Percentiles rank a stretch among this genome's conserved stretches.
phyloP scores from a whole-genome alignment of 2,113 vertebrate species.

The Verasper variegatus region DNA sequence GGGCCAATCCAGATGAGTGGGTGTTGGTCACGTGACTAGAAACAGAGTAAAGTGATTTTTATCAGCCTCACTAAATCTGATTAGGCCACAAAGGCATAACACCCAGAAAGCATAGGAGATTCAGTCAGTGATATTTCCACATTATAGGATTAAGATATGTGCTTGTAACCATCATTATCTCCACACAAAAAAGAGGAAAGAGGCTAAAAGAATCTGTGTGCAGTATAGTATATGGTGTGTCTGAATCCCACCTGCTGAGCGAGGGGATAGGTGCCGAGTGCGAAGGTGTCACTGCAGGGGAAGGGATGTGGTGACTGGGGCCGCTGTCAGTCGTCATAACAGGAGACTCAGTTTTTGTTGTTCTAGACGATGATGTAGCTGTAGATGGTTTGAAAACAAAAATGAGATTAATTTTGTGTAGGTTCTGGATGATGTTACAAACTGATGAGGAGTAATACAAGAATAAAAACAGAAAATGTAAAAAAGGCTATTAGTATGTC shows the following conservation, averaged over 20 bases:
- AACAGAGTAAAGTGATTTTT: slow-evolving; percentile 4
- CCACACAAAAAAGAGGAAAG: background rate
- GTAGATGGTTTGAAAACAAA: slow-evolving; percentile 71
- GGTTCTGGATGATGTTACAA: background rate
- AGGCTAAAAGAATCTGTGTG: background rate
- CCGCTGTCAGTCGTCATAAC: slow-evolving; percentile 81
- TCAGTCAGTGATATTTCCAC: slow-evolving; percentile 50
- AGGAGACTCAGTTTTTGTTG: slow-evolving; percentile 84
- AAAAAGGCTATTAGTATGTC: background rate
- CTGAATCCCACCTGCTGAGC: slow-evolving; percentile 87
- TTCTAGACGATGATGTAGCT: slow-evolving; percentile 82
- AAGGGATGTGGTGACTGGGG: slow-evolving; percentile 80
- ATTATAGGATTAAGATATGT: slow-evolving; percentile 64
- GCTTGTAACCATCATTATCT: slow-evolving; percentile 74
- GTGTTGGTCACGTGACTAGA: slow-evolving; percentile 82
- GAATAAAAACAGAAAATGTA: background rate
- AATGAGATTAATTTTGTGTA: background rate
- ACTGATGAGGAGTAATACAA: background rate
- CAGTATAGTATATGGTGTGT: background rate
- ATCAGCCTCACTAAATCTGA: slow-evolving; percentile 13
- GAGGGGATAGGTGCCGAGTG: slow-evolving; percentile 86
- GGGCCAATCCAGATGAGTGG: slow-evolving; percentile 84
- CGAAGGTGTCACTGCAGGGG: slow-evolving; percentile 82
- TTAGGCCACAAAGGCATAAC: background rate
- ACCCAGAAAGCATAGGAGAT: slow-evolving; percentile 26